Percentiles rank a stretch among this genome's conserved stretches.
phyloP scores from a whole-genome alignment of 53 echinoderm and acorn worm species.

The Paelopatides confundens region DNA sequence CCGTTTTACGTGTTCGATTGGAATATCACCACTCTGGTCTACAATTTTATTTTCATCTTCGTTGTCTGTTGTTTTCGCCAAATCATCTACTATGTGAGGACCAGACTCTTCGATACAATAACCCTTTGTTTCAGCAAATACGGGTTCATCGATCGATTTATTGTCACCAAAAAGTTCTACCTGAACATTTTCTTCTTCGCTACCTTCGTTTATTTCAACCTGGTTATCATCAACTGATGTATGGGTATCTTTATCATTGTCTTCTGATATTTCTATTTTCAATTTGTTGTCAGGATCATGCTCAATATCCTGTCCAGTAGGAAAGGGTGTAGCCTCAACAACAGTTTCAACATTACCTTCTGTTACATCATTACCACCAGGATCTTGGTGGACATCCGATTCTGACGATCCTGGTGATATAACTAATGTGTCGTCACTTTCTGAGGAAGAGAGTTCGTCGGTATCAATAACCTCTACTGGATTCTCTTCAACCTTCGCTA shows the following conservation, averaged over 20 bases:
- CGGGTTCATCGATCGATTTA: neutral
- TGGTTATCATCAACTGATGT: no score
- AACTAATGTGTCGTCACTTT: constrained; percentile 9
- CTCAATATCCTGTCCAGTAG: no score
- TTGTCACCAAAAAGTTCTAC: neutral
- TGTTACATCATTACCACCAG: neutral
- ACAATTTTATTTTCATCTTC: neutral
- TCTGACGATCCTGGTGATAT: neutral
- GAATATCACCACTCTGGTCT: neutral
- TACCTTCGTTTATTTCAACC: neutral
- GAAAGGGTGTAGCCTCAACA: neutral
- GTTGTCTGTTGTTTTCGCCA: neutral
- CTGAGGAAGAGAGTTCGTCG: neutral
- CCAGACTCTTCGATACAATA: neutral
- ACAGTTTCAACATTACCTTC: neutral
- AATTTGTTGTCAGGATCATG: neutral
- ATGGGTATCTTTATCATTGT: neutral
- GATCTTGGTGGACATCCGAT: neutral
- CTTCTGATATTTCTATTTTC: neutral
- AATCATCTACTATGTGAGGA: neutral
- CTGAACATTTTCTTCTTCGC: neutral
- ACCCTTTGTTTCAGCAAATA: neutral
- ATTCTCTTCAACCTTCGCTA: no score
- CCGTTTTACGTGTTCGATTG: neutral
- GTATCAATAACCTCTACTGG: neutral